Evolutionary conservation across 2,797 vertebrate genomes (phyloP), one percentile per base, ranked within the genome.

Genomic region (Eulemur rubriventer): DNA sequence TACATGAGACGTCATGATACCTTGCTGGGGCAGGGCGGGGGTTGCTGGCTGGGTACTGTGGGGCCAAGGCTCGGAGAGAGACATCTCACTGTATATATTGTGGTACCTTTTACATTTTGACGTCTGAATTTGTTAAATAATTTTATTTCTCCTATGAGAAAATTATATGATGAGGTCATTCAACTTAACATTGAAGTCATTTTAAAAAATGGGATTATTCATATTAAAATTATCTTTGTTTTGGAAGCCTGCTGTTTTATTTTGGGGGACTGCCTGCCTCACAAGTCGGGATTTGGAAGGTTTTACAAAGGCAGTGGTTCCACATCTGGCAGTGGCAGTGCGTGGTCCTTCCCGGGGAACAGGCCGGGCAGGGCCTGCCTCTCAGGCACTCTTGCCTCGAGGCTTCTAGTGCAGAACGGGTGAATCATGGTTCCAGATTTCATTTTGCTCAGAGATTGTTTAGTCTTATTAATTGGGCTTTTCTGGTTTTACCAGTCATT

Each of bases 401-500:
- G 69, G 43, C 63, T 61, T 70, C 41, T 11, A 2, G 24, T 0
- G 7, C 67, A 67, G 72, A 38, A 35, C 57, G 28, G 28, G 0
- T 61, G 57, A 84, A 59, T 72, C 67, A 26, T 24, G 33, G 65
- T 43, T 69, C 24, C 26, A 73, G 69, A 35, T 82, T 93, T 85
- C 55, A 18, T 82, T 89, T 89, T 50, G 73, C 30, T 61, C 46
- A 83, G 69, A 90, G 38, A 41, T 11, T 57, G 0, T 28, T 92
- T 61, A 33, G 43, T 48, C 30, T 57, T 50, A 20, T 81, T 92
- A 61, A 50, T 85, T 67, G 61, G 61, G 18, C 61, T 26, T 2
- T 33, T 78, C 84, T 7, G 26, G 69, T 57, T 73, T 90, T 52
- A n/a, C 61, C 22, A 22, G 65, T 78, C 92, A 84, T 82, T 95